Evolutionary conservation across 1,140 invertebrate genomes (phyloP).

Genomic region (Trichonephila clavata): DNA sequence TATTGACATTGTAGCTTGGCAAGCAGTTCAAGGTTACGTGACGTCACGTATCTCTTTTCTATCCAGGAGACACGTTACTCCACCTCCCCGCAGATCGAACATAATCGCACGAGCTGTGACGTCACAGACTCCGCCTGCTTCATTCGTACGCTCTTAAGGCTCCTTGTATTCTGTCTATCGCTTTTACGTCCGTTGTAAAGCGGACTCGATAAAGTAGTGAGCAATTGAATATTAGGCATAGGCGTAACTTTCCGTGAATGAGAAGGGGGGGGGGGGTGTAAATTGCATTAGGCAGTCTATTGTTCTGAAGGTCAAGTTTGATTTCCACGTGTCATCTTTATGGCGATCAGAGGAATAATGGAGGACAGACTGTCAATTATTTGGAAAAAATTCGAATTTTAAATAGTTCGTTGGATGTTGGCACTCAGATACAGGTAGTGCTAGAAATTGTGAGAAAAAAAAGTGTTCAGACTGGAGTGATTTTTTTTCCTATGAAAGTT

Average conservation of each 20-base stretch:
- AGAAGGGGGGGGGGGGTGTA: background rate
- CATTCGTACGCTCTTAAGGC: background rate
- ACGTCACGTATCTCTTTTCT: constrained; percentile 51
- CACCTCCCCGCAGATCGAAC: constrained; percentile 68
- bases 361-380: background rate
- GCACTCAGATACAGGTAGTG: no score
- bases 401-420: no score
- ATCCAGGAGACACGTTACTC: constrained; percentile 54
- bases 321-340: background rate
- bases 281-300: constrained; percentile 34
- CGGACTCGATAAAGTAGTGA: background rate
- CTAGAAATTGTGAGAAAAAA: no score
- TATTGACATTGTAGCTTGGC: constrained; percentile 67
- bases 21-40: constrained; percentile 72
- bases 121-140: constrained; percentile 70
- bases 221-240: constrained; percentile 25
- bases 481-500: no score
- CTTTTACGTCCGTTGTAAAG: background rate
- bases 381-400: background rate
- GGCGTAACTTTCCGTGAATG: constrained; percentile 27
- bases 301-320: constrained; percentile 71
- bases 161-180: constrained; percentile 17
- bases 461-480: no score
- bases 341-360: background rate
- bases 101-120: constrained; percentile 72